phyloP scores from a whole-genome alignment of 2,113 vertebrate species.

The chimpanzee (Pan troglodytes) region NHGRI_mPanTro3-v2.1_pri NC_072412.2:75755501-75756000 shows the following conservation, averaged over 20 bases:
- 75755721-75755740: constrained; percentile 35
- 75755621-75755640: constrained; percentile 60
- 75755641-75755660: constrained; percentile 56
- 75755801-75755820: background rate
- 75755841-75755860: background rate
- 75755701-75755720: constrained; percentile 53
- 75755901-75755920: background rate
- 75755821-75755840: background rate
- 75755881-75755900: background rate
- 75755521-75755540: constrained; percentile 75
- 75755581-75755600: constrained; percentile 71
- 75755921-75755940: background rate
- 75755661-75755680: constrained; percentile 69
- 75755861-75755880: background rate
- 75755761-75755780: background rate
- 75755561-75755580: constrained; percentile 65
- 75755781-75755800: constrained; percentile 25
- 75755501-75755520: constrained; percentile 68
- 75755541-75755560: constrained; percentile 79
- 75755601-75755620: constrained; percentile 75
- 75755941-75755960: background rate
- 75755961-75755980: background rate
- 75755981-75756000: background rate
- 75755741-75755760: constrained; percentile 21
- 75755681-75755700: constrained; percentile 45